Base-by-base conservation (phyloP, 2,113 vertebrate species). In the Mesoclemmys tuberculata region DNA sequence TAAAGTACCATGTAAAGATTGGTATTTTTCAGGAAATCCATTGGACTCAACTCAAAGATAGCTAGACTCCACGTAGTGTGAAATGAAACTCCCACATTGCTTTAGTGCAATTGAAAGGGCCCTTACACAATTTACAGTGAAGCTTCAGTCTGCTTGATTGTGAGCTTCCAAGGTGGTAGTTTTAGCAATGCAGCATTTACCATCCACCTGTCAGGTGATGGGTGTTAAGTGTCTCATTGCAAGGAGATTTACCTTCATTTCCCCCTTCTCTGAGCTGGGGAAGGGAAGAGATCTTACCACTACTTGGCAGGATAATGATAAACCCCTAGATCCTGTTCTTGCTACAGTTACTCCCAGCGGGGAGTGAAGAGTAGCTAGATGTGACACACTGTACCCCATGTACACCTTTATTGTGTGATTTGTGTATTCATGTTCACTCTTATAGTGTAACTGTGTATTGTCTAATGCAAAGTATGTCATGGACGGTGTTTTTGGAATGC, bases 121-220 rank as follows among this genome's bases (percentile, higher is more conserved):
- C 27, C 27, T 89, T 54, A 31, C 0, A 0, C 84, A 68, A n/a
- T 19, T 80, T 82, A 64, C 48, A 90, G 48, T 2, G 79, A 85
- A 61, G 24, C 87, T 91, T 4, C 38, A 64, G 21, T 44, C 8
- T 6, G 5, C 79, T 88, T 88, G 68, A 0, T 84, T 92, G 82
- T 93, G 88, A 89, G 29, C 86, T 85, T 51, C 58, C 14, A n/a
- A 29, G 88, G 26, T n/a, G 31, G 55, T 96, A 27, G 86, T 91
- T 90, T 87, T 10, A 68, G 26, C 56, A 85, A 51, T 83, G 68
- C 82, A 94, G 85, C 84, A 85, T 88, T 88, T 87, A 92, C 90
- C 48, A 68, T 61, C 46, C 1, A 0, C 46, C 91, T 96, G 84
- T 46, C 78, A 74, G 49, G 46, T 85, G 54, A 8, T 56, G 22